A percentile compares a stretch with the other conserved stretches of the same genome.
Evolutionary conservation across 1,140 invertebrate genomes (phyloP).

Genomic region (Chelonus insularis): DNA sequence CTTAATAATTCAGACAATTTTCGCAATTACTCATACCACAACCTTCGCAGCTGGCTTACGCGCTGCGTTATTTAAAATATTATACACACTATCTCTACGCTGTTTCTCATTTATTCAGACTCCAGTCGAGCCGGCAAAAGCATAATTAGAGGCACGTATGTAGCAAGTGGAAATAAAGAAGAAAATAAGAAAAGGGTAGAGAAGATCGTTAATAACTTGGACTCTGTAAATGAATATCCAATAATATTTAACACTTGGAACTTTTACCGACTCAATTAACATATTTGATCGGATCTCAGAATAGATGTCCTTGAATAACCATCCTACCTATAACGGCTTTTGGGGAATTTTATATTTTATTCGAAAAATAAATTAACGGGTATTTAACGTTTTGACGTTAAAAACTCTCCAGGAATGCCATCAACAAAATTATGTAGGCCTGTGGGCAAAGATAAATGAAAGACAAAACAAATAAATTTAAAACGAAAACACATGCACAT

Average conservation of each 20-base stretch:
- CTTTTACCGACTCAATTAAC: neutral
- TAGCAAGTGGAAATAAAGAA: neutral
- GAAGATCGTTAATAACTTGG: constrained; percentile 12
- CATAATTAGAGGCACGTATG: constrained; percentile 22
- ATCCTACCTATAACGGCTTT: too few species aligned
- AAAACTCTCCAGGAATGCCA: too few species aligned
- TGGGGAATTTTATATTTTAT: too few species aligned
- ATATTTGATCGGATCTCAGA: neutral
- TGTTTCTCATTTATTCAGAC: constrained; percentile 17
- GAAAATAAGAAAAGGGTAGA: neutral
- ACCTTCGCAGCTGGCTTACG: too few species aligned
- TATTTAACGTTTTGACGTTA: too few species aligned
- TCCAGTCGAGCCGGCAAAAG: neutral
- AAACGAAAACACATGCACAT: neutral
- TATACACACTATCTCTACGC: neutral
- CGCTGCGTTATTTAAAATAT: neutral
- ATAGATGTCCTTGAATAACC: neutral
- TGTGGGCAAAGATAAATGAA: too few species aligned
- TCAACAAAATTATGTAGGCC: too few species aligned
- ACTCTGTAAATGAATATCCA: neutral
- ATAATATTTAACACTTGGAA: neutral
- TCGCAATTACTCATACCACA: too few species aligned
- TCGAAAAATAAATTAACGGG: too few species aligned
- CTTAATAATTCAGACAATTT: too few species aligned
- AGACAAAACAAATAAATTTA: too few species aligned